A percentile compares a stretch with the other conserved stretches of the same genome.
Conservation (phyloP, 2,888 invertebrate genomes). For the Invenusta paracnida region DNA sequence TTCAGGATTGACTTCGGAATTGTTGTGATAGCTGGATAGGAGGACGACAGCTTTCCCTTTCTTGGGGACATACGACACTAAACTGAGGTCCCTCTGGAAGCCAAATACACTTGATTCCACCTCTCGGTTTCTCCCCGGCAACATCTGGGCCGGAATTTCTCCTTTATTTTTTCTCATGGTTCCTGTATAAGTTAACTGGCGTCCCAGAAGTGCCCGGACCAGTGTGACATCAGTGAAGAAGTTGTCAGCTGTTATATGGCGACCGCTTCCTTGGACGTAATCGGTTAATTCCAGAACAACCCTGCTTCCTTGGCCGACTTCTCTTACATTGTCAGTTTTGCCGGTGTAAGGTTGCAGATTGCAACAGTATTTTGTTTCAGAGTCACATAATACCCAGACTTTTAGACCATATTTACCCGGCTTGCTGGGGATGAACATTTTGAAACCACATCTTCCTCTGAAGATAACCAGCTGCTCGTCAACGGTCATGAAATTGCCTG, state of each 20-base stretch:
- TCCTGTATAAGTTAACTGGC: neutral
- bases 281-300: constrained; percentile 31
- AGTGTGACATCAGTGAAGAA: neutral
- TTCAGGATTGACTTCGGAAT: neutral
- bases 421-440: constrained; percentile 40
- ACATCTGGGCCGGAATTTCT: neutral
- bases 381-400: constrained; percentile 39
- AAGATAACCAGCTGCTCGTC: constrained; percentile 44
- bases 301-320: neutral
- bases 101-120: neutral
- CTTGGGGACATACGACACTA: constrained; percentile 19
- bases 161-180: neutral
- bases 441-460: constrained; percentile 39
- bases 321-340: neutral
- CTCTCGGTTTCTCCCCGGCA: neutral
- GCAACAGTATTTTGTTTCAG: neutral
- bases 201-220: neutral
- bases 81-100: neutral
- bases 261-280: neutral
- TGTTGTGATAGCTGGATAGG: neutral
- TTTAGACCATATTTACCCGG: constrained; percentile 42
- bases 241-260: constrained; percentile 23
- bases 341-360: constrained; percentile 31
- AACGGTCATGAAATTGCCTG: constrained; percentile 39
- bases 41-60: neutral